phyloP scores from a whole-genome alignment of 2,113 vertebrate species.

The Lepus europaeus region DNA sequence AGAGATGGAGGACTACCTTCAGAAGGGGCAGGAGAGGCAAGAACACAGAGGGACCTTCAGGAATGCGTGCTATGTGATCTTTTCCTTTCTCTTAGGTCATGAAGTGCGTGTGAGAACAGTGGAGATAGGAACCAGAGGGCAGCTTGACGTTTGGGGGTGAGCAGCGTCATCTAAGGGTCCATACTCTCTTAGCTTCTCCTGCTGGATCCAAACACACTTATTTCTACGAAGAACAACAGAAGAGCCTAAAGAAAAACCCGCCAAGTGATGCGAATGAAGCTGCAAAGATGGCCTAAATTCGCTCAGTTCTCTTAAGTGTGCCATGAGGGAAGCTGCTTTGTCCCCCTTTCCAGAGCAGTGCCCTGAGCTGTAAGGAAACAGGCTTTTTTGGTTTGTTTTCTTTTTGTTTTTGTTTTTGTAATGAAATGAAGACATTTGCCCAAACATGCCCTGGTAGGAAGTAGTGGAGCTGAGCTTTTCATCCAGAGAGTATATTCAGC shows the following conservation, averaged over 20 bases:
- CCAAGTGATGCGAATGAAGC: background rate
- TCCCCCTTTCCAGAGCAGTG: background rate
- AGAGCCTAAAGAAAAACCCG: background rate
- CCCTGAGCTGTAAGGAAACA: background rate
- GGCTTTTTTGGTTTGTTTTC: too few relatives aligned
- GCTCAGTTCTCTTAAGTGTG: background rate
- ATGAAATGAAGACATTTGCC: background rate
- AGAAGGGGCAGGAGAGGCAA: background rate
- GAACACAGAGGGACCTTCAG: background rate
- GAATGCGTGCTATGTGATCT: background rate
- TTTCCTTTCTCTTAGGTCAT: background rate
- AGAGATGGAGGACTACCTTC: background rate
- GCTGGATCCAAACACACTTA: background rate
- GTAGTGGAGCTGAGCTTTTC: background rate
- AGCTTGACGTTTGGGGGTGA: background rate
- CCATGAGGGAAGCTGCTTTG: background rate
- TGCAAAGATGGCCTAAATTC: background rate
- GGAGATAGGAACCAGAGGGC: background rate
- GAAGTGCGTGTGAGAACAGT: background rate
- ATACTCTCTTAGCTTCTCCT: background rate
- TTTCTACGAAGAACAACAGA: background rate
- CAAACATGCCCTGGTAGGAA: background rate
- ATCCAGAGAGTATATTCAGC: background rate
- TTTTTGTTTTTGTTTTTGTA: too few relatives aligned
- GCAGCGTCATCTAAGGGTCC: background rate